A percentile compares a stretch with the other conserved stretches of the same genome.
phyloP scores from a whole-genome alignment of 2,797 vertebrate genomes.

The Emys orbicularis region DNA sequence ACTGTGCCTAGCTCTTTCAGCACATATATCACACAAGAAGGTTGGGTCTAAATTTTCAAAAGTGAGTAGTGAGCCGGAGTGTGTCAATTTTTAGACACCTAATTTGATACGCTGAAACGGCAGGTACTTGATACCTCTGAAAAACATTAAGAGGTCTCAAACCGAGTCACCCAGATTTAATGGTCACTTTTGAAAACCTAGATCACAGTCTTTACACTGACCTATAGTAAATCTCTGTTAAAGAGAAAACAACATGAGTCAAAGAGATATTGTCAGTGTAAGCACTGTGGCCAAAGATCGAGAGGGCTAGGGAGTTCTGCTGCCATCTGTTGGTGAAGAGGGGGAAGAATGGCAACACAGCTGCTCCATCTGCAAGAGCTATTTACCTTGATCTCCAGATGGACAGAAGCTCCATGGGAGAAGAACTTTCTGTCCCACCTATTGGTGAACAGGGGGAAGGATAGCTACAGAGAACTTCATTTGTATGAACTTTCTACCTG shows the following conservation, averaged over 20 bases:
- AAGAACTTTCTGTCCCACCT: not conserved
- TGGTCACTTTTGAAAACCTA: not conserved
- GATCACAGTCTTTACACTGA: not conserved
- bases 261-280: not conserved
- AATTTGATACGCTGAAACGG: not conserved
- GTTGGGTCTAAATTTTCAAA: not conserved
- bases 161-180: not conserved
- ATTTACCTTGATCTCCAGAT: too few relatives aligned
- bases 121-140: not conserved
- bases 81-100: not conserved
- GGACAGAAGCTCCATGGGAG: not conserved
- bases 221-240: not conserved
- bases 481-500: not conserved
- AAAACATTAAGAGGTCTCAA: not conserved
- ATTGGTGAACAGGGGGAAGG: not conserved
- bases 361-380: not conserved
- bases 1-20: not conserved
- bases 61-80: not conserved
- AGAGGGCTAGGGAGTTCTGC: not conserved
- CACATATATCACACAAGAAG: not conserved
- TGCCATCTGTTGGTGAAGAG: not conserved
- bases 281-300: not conserved
- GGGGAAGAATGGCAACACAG: not conserved
- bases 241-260: not conserved
- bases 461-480: not conserved